phyloP scores from a whole-genome alignment of 2,888 invertebrate species.

The Diachrysia chrysitis region DNA sequence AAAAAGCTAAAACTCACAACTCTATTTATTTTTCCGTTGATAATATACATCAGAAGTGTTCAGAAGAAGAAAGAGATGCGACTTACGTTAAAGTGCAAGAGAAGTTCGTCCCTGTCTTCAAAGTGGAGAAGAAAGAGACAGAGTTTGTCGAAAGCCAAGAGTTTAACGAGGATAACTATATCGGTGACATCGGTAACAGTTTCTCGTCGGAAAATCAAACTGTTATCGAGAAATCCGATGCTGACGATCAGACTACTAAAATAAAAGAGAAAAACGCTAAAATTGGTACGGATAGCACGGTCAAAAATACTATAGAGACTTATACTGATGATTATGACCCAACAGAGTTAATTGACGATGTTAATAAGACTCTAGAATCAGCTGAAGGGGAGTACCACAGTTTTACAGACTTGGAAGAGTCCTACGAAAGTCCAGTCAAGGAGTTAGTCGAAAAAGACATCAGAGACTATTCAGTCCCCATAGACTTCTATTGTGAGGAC shows the following conservation, averaged over 20 bases:
- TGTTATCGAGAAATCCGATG: conserved; percentile 67
- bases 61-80: conserved; percentile 58
- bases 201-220: conserved; percentile 77
- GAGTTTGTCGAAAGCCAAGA: conserved; percentile 85
- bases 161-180: conserved; percentile 83
- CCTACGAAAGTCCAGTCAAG: conserved; percentile 84
- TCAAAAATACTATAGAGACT: conserved; percentile 26
- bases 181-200: conserved; percentile 75
- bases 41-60: conserved; percentile 73
- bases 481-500: conserved; percentile 82
- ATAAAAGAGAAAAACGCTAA: conserved; percentile 12
- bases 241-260: conserved; percentile 26
- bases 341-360: conserved; percentile 56
- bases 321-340: conserved; percentile 63
- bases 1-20: conserved; percentile 49
- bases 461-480: conserved; percentile 85
- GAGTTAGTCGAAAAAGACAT: conserved; percentile 84
- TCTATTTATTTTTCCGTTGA: conserved; percentile 74
- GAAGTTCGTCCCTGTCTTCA: conserved; percentile 68
- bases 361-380: conserved; percentile 66
- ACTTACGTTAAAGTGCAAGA: conserved; percentile 70
- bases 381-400: conserved; percentile 86
- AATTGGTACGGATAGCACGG: conserved; percentile 24
- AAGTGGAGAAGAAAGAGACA: conserved; percentile 63
- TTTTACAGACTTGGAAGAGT: conserved; percentile 80